phyloP scores from a whole-genome alignment of 2,888 invertebrate genomes.

The Yponomeuta sedellus region DNA sequence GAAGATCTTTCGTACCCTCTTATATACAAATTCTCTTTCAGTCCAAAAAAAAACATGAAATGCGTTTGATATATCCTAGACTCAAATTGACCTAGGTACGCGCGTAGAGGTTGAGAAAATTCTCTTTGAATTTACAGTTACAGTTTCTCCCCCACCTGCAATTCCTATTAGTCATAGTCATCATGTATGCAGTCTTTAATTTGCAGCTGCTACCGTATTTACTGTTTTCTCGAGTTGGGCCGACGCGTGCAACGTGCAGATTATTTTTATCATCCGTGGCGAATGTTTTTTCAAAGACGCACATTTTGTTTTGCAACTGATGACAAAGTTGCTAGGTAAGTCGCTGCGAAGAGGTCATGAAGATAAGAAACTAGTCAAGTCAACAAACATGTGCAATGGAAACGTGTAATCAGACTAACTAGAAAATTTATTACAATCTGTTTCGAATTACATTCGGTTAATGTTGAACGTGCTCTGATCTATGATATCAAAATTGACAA shows the following conservation, averaged over 20 bases:
- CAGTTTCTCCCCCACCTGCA: not conserved
- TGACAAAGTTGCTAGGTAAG: not conserved
- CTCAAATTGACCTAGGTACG: no score
- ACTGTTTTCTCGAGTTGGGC: not conserved
- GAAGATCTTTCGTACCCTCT: no score
- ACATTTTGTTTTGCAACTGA: not conserved
- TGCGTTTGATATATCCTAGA: no score
- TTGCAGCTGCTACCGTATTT: not conserved
- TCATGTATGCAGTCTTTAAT: not conserved
- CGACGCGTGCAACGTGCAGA: not conserved
- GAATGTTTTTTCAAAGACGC: constrained; percentile 6
- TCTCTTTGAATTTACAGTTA: not conserved
- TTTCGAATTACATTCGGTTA: no score
- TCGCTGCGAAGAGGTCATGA: not conserved
- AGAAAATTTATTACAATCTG: not conserved
- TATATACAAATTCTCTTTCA: no score
- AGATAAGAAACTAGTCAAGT: not conserved
- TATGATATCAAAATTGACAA: no score
- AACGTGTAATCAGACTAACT: not conserved
- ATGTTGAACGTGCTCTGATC: no score
- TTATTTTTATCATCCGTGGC: not conserved
- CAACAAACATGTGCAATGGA: not conserved
- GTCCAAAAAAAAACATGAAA: no score
- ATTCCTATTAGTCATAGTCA: not conserved
- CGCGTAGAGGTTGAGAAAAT: no score